Evolutionary conservation across 2,888 invertebrate genomes (phyloP).

Genomic region (Cephus pulcher): DNA sequence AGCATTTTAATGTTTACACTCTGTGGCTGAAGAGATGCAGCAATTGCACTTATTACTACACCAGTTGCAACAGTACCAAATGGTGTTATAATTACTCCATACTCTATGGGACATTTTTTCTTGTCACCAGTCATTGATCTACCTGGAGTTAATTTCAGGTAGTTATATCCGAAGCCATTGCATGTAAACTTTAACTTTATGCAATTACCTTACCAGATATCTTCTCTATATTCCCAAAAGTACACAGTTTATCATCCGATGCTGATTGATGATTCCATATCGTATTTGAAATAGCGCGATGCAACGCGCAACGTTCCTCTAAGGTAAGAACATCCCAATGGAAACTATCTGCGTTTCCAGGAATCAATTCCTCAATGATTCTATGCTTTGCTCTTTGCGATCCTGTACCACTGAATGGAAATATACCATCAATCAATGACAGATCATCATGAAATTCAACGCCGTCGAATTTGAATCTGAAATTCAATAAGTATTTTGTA

Average conservation of each 20-base stretch:
- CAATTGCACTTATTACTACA: slow-evolving; percentile 72
- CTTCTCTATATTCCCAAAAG: slow-evolving; percentile 36
- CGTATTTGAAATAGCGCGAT: slow-evolving; percentile 53
- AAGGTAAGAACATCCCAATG: slow-evolving; percentile 43
- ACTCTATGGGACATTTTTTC: slow-evolving; percentile 75
- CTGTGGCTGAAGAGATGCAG: slow-evolving; percentile 73
- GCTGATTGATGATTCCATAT: slow-evolving; percentile 37
- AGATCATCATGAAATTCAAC: slow-evolving; percentile 39
- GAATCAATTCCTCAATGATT: slow-evolving; percentile 50
- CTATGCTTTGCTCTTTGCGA: slow-evolving; percentile 46
- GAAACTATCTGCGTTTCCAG: slow-evolving; percentile 40
- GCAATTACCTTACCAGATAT: slow-evolving; percentile 36
- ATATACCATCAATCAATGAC: slow-evolving; percentile 34
- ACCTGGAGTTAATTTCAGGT: slow-evolving; percentile 24
- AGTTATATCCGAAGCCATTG: not conserved
- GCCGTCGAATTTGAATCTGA: slow-evolving; percentile 54
- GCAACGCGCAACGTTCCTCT: slow-evolving; percentile 51
- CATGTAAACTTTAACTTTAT: not conserved
- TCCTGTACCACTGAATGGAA: slow-evolving; percentile 48
- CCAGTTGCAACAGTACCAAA: slow-evolving; percentile 75
- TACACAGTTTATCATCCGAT: slow-evolving; percentile 36
- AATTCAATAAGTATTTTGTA: not conserved
- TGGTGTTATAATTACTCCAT: slow-evolving; percentile 74
- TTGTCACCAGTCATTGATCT: slow-evolving; percentile 42
- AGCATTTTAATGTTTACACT: slow-evolving; percentile 59